Evolutionary conservation across 2,888 invertebrate genomes (phyloP), one percentile per base, ranked within the genome.

Genomic region (Eulithis prunata): DNA sequence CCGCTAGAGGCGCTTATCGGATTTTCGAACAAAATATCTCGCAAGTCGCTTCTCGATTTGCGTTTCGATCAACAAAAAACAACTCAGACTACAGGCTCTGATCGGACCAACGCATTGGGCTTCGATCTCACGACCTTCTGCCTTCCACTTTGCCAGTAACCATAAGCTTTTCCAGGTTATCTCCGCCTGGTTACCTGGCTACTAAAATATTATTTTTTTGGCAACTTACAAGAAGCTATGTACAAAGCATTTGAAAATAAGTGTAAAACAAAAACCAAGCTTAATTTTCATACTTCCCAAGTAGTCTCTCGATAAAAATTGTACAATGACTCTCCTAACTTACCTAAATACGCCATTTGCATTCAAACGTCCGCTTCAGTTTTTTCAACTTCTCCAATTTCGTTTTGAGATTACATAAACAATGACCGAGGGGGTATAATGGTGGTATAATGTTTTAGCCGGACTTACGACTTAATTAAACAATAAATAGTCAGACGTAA

Each of bases 401-500:
- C 73, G 79, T 78, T 82, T 76, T 74, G 74, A 77, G 82, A 83
- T 82, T 83, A 80, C 85, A 88, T 89, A 90, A 91, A 90, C 87
- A 90, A 89, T 84, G 78, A 77, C 76, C 70, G 78, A 79, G 81
- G 78, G 71, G 73, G 78, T 77, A 78, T 79, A 84, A 84, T 77
- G 81, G 77, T 75, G 78, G 80, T 78, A 76, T 80, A 81, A 85
- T 78, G 75, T n/a, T n/a, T 80, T 10, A 52, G 56, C 55, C 57
- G 57, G 63, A 62, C 62, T 52, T 51, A 47, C 62, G 80, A 73
- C 83, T 84, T 91, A 91, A 93, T 93, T 92, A 91, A 92, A 91
- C 91, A 86, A 93, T 93, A 92, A 93, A 93, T 91, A 92, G 87
- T 82, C 78, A 76, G 71, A 75, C 78, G 78, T 86, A 86, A 90